phyloP scores from a whole-genome alignment of 2,888 invertebrate genomes.

The Silvanus unidentatus region DNA sequence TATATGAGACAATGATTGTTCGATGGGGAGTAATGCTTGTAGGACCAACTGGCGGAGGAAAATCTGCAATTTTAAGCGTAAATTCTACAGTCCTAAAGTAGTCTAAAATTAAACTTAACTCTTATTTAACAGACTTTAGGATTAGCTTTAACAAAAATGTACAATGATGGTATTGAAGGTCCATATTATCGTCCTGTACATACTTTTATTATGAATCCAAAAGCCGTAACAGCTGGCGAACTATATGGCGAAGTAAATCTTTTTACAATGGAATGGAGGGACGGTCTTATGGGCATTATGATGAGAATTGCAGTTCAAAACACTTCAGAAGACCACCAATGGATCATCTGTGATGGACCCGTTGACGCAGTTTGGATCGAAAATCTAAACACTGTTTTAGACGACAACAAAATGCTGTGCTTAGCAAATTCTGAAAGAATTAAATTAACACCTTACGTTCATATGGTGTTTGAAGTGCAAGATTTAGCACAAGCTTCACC shows the following conservation, averaged over 20 bases:
- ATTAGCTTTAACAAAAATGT: conserved; percentile 61
- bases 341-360: conserved; percentile 88
- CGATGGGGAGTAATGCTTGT: conserved; percentile 91
- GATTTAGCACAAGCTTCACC: conserved; percentile 87
- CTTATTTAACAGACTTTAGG: conserved; percentile 57
- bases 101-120: conserved; percentile 1
- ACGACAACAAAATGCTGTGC: conserved; percentile 91
- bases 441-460: conserved; percentile 80
- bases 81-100: conserved; percentile 23
- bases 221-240: conserved; percentile 81
- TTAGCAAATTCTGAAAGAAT: conserved; percentile 87
- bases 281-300: conserved; percentile 73
- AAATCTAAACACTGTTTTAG: conserved; percentile 86
- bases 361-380: conserved; percentile 94
- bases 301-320: conserved; percentile 55
- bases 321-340: conserved; percentile 69
- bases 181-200: conserved; percentile 65
- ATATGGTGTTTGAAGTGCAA: conserved; percentile 83
- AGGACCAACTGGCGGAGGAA: conserved; percentile 85
- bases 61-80: conserved; percentile 69
- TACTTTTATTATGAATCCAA: conserved; percentile 80
- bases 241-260: conserved; percentile 81
- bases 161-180: conserved; percentile 54
- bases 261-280: conserved; percentile 84
- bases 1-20: conserved; percentile 87